Evolutionary conservation across 2,797 vertebrate species (phyloP), one percentile per base, ranked within the genome.

Genomic region (Mallotus villosus): DNA sequence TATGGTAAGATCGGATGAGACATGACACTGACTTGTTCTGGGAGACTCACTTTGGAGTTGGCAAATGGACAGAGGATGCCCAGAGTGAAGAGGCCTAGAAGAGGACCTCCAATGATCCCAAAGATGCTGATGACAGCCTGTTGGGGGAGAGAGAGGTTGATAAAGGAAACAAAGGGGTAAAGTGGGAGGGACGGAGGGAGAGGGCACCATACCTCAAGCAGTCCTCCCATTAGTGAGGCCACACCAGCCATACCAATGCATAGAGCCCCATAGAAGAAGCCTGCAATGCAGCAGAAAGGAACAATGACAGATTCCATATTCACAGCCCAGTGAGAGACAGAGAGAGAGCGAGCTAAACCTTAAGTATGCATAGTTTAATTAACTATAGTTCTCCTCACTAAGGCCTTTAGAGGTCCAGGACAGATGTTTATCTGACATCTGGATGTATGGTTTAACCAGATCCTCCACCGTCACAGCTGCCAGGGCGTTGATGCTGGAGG

Each of bases 401-500:
- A 94, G 90, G 73, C 93, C 94, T 90, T 95, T 98, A 25, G 95
- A 96, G 82, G 89, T 87, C 94, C 94, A 91, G 49, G 93, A 94
- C 59, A 98, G 83, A 27, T 93, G 88, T 74, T 82, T 93, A 81
- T 98, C 96, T 65, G 95, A 94, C 65, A 96, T 84, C 0, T 84
- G 90, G 68, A 90, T 88, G 84, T 84, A 34, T 0, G 96, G 96
- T 82, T 84, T 95, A 73, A 98, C 85, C 57, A 98, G 82, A 70
- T 99, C 97, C 88, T 97, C 94, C 0, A 97, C 88, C 0, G 96
- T 97, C 34, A 99, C 97, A 0, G 97, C 94, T 69, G 96, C 93
- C 80, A 99, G 83, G 14, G 96, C 95, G 24, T 96, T 99, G 79
- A 99, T 95, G 80, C 96, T 96, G 86, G 97, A 98, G 19, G 97